These are phyloP conservation scores for Nasalis larvatus DNA, from an alignment of 2,113 vertebrate genomes.

Conservation along the genomic window DNA sequence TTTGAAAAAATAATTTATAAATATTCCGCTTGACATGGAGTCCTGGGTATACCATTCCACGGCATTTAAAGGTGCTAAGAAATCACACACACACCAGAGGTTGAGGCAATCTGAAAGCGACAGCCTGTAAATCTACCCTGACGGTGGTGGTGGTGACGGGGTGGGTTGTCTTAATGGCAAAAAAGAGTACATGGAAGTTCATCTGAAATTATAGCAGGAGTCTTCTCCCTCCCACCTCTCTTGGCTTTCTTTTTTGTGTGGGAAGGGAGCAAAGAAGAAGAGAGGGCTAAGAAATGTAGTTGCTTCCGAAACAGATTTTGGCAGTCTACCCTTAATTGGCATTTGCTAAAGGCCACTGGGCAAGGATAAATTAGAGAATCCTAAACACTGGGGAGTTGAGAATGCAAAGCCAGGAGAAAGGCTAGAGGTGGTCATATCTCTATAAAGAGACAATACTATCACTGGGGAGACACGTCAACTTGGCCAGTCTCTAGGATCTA, in stretches of 20 bases:
- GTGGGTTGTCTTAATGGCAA: not conserved
- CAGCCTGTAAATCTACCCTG: not conserved
- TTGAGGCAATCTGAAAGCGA: not conserved
- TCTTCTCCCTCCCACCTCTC: not conserved
- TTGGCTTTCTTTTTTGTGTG: not conserved
- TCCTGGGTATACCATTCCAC: not conserved
- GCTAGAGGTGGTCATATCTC: not conserved
- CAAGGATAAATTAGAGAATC: not conserved
- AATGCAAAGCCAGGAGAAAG: not conserved
- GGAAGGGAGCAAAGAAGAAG: not conserved
- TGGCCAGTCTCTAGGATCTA: not conserved
- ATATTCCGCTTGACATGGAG: slow-evolving; percentile 45
- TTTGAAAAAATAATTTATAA: slow-evolving; percentile 89
- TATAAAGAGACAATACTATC: not conserved
- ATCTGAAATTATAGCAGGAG: not conserved
- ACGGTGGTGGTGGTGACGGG: not conserved
- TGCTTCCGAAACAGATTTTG: not conserved
- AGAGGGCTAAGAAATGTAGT: not conserved
- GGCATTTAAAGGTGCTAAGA: not conserved
- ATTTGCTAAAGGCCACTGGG: not conserved
- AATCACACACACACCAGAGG: not conserved
- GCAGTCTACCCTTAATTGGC: not conserved
- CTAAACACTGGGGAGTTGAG: not conserved
- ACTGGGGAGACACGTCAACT: not conserved
- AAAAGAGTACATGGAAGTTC: not conserved